Evolutionary conservation across 2,888 invertebrate genomes (phyloP).

Genomic region (Volucella inflata): DNA sequence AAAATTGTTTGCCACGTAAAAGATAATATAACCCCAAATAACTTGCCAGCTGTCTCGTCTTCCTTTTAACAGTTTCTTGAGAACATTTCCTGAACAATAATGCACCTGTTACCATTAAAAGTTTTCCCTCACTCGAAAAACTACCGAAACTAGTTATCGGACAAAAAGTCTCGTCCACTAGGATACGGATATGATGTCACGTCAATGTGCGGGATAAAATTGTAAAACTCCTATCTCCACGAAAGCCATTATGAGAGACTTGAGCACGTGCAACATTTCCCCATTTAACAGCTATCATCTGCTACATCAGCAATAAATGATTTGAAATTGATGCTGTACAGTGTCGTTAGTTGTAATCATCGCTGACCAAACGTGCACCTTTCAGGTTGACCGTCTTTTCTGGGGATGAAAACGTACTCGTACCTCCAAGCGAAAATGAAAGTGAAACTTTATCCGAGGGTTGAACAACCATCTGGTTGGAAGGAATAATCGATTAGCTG

Average conservation of each 20-base stretch:
- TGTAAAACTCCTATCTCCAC: slow-evolving; percentile 59
- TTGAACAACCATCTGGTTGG: slow-evolving; percentile 47
- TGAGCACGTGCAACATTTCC: slow-evolving; percentile 71
- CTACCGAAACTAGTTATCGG: not conserved
- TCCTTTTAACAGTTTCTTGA: too few relatives aligned
- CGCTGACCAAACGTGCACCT: slow-evolving; percentile 72
- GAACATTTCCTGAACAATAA: too few relatives aligned
- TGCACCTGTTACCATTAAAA: slow-evolving; percentile 59
- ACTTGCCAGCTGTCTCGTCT: too few relatives aligned
- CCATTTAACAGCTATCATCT: slow-evolving; percentile 75
- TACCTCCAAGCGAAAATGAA: slow-evolving; percentile 7
- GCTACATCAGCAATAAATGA: slow-evolving; percentile 76
- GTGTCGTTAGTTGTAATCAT: slow-evolving; percentile 67
- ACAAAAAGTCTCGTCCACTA: slow-evolving; percentile 12
- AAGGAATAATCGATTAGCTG: slow-evolving; percentile 74
- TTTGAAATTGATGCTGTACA: slow-evolving; percentile 75
- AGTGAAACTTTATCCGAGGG: slow-evolving; percentile 52
- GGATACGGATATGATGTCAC: slow-evolving; percentile 41
- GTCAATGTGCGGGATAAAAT: slow-evolving; percentile 54
- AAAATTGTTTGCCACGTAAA: too few relatives aligned
- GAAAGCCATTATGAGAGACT: slow-evolving; percentile 58
- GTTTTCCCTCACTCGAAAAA: not conserved
- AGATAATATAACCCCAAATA: too few relatives aligned
- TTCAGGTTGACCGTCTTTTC: slow-evolving; percentile 43
- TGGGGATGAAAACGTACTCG: slow-evolving; percentile 1